phyloP scores from a whole-genome alignment of 1,140 invertebrate genomes.

The Ectropis grisescens region DNA sequence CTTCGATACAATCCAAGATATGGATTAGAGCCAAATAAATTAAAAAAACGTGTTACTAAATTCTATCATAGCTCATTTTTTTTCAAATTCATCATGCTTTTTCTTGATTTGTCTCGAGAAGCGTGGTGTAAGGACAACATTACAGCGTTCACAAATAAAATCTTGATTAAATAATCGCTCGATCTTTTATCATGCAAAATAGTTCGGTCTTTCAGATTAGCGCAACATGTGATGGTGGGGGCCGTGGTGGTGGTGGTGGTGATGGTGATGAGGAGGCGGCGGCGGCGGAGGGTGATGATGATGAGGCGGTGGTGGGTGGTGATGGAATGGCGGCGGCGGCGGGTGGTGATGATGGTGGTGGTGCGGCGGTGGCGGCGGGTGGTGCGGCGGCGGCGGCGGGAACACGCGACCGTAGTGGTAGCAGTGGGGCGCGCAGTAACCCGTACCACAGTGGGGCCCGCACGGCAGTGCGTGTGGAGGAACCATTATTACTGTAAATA shows the following conservation, averaged over 20 bases:
- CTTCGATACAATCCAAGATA: no score
- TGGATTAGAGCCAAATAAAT: no score
- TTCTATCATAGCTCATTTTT: no score
- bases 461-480: constrained; percentile 41
- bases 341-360: constrained; percentile 2
- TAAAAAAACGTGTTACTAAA: no score
- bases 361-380: constrained; percentile 29
- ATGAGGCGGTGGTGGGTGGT: constrained; percentile 18
- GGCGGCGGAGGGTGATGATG: constrained; percentile 33
- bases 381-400: constrained; percentile 26
- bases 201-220: no score
- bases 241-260: neutral
- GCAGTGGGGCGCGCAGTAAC: constrained; percentile 38
- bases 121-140: no score
- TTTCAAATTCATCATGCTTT: no score
- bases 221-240: constrained; percentile 2
- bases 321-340: constrained; percentile 36
- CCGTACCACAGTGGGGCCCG: constrained; percentile 39
- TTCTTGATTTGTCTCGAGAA: no score
- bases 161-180: no score
- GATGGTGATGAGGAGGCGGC: constrained; percentile 17
- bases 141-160: no score
- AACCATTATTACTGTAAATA: constrained; percentile 34
- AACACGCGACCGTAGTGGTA: constrained; percentile 24
- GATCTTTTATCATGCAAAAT: no score